Evolutionary conservation across 2,888 invertebrate species (phyloP), one percentile per base, ranked within the genome.

Genomic region (Microchrysa polita): DNA sequence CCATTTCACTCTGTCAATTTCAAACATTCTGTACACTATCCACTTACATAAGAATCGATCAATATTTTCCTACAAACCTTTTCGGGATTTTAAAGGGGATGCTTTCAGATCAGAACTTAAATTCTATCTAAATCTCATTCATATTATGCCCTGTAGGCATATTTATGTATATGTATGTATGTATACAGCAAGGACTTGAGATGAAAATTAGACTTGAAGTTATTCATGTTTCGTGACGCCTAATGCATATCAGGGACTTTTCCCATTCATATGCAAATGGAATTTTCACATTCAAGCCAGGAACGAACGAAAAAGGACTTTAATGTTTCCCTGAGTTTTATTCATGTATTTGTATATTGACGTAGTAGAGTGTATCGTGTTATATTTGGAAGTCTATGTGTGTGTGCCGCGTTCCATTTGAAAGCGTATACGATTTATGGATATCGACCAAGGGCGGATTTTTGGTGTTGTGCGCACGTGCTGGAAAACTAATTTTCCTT

Each of bases 181-280:
- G 55, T 55, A 22, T n/a, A n/a, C n/a, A n/a, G n/a, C 14, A 10
- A 59, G 14, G 20, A 59, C 20, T 59, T 59, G 23, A 22, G 59
- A 5, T 14, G 23, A 20, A 59, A 59, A 59, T 23, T 23, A 55
- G 55, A 55, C 20, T 22, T 55, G 55, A 55, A 10, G 23, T n/a
- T 23, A 22, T 23, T 59, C 59, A 23, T 22, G 23, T 12, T 23
- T 23, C 14, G 59, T 23, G 23, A 23, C 23, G 23, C 14, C 59
- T 59, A 59, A 59, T 59, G 59, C 20, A 23, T 23, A 59, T 59
- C 59, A 59, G 59, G 59, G 59, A 59, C 44, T 65, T 65, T 48
- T 65, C 20, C 44, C 65, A 65, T 65, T 65, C 65, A 44, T 65
- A 44, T 65, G 65, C 44, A 65, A 65, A 65, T 65, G 44, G 44